These are phyloP conservation scores for Acanthochromis polyacanthus DNA, from an alignment of 2,113 vertebrate species.

Conservation along the genomic window DNA sequence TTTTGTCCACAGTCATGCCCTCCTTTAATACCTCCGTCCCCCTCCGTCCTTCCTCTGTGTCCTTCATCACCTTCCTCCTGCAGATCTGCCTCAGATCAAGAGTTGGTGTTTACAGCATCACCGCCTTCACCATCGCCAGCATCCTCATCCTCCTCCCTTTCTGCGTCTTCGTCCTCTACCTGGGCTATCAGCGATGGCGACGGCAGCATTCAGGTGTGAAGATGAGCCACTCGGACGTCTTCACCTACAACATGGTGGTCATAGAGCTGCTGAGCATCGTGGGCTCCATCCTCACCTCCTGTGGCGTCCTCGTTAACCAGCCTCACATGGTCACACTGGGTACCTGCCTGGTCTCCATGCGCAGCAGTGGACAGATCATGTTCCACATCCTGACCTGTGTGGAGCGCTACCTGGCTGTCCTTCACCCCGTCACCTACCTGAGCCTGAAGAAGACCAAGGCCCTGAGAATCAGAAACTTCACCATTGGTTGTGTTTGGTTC, in stretches of 20 bases:
- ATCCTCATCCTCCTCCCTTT: neutral
- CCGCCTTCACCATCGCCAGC: fast-evolving
- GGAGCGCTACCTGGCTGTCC: constrained; percentile 24
- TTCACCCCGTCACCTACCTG: constrained; percentile 17
- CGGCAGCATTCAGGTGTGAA: neutral
- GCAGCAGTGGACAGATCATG: neutral
- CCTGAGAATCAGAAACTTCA: neutral
- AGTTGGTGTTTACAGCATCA: neutral
- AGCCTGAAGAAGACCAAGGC: neutral
- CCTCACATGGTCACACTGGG: neutral
- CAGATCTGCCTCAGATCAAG: neutral
- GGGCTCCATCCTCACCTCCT: neutral
- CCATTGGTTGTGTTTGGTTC: neutral
- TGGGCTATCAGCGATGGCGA: neutral
- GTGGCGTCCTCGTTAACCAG: fast-evolving
- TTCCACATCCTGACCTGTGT: constrained; percentile 19
- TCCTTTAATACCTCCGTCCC: neutral
- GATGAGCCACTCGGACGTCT: neutral
- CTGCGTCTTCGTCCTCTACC: neutral
- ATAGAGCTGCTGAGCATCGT: neutral
- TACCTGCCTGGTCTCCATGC: fast-evolving
- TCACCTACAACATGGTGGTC: neutral
- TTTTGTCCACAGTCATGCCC: neutral
- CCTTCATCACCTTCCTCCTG: neutral
- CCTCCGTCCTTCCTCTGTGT: neutral